These are phyloP conservation scores for Brachionichthys hirsutus DNA, from an alignment of 2,113 vertebrate genomes.

Conservation along the genomic window DNA sequence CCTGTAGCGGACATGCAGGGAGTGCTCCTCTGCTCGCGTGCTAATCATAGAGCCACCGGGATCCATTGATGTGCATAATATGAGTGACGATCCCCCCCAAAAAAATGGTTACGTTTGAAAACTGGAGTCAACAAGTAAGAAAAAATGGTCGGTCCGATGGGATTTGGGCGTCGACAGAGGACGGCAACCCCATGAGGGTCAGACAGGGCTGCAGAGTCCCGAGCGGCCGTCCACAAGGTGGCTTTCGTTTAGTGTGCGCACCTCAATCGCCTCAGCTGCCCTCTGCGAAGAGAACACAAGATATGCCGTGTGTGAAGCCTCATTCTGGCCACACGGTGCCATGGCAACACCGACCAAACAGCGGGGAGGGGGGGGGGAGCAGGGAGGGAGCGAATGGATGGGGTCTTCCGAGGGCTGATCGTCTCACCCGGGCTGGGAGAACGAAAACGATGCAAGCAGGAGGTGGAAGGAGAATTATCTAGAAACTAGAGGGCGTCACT, in stretches of 20 bases:
- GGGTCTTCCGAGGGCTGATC: slow-evolving; percentile 38
- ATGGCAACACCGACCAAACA: slow-evolving; percentile 78
- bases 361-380: slow-evolving; percentile 49
- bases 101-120: slow-evolving; percentile 65
- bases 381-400: slow-evolving; percentile 24
- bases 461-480: slow-evolving; percentile 1
- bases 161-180: slow-evolving; percentile 27
- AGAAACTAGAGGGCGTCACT: neutral
- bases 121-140: slow-evolving; percentile 14
- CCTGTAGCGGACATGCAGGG: slow-evolving; percentile 96
- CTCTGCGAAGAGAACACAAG: slow-evolving; percentile 96
- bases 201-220: slow-evolving; percentile 68
- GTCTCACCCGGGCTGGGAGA: too few relatives aligned
- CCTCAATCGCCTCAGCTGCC: slow-evolving; percentile 74
- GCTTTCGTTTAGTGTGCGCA: slow-evolving; percentile 47
- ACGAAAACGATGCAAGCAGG: slow-evolving; percentile 13
- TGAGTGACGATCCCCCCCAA: slow-evolving; percentile 72
- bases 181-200: slow-evolving; percentile 29
- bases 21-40: slow-evolving; percentile 83
- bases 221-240: slow-evolving; percentile 63
- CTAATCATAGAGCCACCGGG: slow-evolving; percentile 81
- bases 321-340: slow-evolving; percentile 73
- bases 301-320: slow-evolving; percentile 87
- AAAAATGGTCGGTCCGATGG: neutral
- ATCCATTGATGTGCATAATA: slow-evolving; percentile 91